Conservation (phyloP, 2,797 vertebrate species). For the Myotis vivesi region DNA sequence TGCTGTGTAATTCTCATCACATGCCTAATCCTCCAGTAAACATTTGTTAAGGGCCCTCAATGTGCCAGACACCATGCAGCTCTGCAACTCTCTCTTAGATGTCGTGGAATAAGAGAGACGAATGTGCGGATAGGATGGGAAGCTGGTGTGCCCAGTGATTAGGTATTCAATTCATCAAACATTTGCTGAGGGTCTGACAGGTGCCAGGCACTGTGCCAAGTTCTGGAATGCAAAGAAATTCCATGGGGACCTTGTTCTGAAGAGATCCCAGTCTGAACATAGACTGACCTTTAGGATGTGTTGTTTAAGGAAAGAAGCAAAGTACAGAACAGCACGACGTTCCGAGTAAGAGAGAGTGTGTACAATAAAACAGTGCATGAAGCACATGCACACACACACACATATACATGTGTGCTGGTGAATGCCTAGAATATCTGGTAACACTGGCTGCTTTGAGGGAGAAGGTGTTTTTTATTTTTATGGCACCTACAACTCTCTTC, state of each 20-base stretch:
- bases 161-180: not conserved
- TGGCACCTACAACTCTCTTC: not conserved
- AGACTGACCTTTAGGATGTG: not conserved
- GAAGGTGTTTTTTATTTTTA: not conserved
- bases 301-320: not conserved
- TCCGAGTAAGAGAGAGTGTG: not conserved
- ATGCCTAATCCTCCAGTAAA: not conserved
- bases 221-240: not conserved
- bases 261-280: not conserved
- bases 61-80: not conserved
- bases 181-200: not conserved
- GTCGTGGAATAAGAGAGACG: not conserved
- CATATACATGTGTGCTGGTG: rapidly evolving
- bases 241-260: not conserved
- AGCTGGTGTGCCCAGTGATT: not conserved
- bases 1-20: not conserved
- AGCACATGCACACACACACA: no score
- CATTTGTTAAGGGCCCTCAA: not conserved
- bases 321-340: not conserved
- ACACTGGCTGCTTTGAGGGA: not conserved
- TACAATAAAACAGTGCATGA: not conserved
- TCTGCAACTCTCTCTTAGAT: not conserved
- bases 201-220: not conserved
- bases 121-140: not conserved
- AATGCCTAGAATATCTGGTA: not conserved